These are phyloP conservation scores for Chanos chanos DNA, from an alignment of 2,797 vertebrate species.

Conservation along the genomic window DNA sequence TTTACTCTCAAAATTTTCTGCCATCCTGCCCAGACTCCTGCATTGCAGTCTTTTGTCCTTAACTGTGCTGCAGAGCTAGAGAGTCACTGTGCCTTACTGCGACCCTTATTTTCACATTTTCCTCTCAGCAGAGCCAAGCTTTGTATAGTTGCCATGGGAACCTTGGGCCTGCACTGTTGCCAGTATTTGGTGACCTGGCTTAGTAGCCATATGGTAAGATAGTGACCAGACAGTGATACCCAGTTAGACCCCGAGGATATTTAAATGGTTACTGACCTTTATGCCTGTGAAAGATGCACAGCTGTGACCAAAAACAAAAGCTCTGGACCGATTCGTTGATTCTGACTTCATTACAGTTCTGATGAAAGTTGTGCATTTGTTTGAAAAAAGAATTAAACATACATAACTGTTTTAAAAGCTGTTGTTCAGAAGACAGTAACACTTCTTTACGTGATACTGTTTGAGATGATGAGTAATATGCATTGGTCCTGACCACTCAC, in stretches of 20 bases:
- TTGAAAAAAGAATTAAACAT: too few species aligned
- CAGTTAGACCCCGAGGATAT: not conserved
- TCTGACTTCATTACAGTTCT: not conserved
- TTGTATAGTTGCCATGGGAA: conserved; percentile 48
- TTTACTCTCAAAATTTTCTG: too few species aligned
- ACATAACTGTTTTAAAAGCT: too few species aligned
- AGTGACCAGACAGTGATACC: not conserved
- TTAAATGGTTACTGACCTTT: conserved; percentile 10
- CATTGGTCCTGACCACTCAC: too few species aligned
- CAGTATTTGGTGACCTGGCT: conserved; percentile 41
- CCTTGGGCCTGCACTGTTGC: conserved; percentile 25
- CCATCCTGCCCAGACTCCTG: conserved; percentile 8
- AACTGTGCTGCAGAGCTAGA: conserved; percentile 8
- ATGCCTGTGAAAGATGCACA: conserved; percentile 5
- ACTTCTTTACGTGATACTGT: too few species aligned
- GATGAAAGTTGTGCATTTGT: not conserved
- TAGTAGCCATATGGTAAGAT: too few species aligned
- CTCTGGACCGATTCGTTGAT: too few species aligned
- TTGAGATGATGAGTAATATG: too few species aligned
- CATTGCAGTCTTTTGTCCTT: conserved; percentile 31
- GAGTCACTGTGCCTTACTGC: not conserved
- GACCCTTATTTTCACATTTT: conserved; percentile 23
- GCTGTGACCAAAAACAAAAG: too few species aligned
- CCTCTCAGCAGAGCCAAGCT: conserved; percentile 8
- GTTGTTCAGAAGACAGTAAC: too few species aligned